Base-by-base conservation (phyloP, 2,797 vertebrate genomes). In the Macroramphosus scolopax region DNA sequence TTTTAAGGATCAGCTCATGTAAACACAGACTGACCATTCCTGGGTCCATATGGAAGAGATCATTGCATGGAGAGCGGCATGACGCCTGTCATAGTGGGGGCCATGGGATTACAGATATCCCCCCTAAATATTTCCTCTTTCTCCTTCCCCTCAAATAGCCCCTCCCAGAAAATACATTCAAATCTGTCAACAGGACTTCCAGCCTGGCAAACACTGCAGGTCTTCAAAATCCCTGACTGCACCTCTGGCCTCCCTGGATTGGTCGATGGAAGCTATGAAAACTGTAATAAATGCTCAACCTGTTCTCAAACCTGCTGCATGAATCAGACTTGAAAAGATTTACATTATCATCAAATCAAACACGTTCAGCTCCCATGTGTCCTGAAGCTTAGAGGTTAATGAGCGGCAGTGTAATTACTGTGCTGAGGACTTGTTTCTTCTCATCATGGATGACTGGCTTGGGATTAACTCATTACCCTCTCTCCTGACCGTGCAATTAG, bases 1-100 rank as follows among this genome's bases (percentile, higher is more conserved):
- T 86, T 72, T n/a, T 34, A 44, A 32, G 73, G 77, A 80, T 83
- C 80, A 78, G 59, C 52, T 72, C 56, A 11, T 78, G 81, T 82
- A 88, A 89, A 89, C 76, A 82, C 63, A 63, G 50, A 61, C 70
- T 73, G 57, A 78, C 77, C 77, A 69, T 86, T 80, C 37, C 72
- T 57, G 32, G 37, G 50, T 71, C 79, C 84, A 89, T 84, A 85
- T 88, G 88, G 85, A 88, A 87, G 63, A 81, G 64, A 88, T 85
- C 87, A 87, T 64, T 63, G 37, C 51, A 28, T 35, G 52, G 63
- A 72, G 55, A 77, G 54, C 51, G 50, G 67, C 56, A 37, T 82
- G 72, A 83, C 44, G 71, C 78, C 76, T 78, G 64, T 76, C 72
- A 70, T 62, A 55, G 62, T 38, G 58, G 44, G n/a, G 55, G 58